Evolutionary conservation across 2,797 vertebrate species (phyloP).

Genomic region (Arctocebus calabarensis): DNA sequence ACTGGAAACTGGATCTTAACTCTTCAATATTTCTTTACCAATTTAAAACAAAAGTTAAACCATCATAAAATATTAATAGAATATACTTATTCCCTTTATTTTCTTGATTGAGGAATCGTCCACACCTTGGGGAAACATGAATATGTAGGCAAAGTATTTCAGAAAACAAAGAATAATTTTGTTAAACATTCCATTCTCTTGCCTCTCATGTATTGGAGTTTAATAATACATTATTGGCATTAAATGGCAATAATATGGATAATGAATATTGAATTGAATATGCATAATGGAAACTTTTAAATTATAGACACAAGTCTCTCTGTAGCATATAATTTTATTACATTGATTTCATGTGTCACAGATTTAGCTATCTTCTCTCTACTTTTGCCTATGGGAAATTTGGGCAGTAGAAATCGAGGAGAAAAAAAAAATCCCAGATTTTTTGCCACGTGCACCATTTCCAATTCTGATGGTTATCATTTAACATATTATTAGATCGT

Average conservation of each 20-base stretch:
- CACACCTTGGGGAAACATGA: conserved; percentile 57
- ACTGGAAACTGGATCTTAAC: conserved; percentile 38
- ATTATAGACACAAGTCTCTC: not conserved
- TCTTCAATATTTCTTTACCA: conserved; percentile 24
- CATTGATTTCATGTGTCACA: not conserved
- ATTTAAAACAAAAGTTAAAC: conserved; percentile 60
- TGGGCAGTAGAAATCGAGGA: not conserved
- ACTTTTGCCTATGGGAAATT: conserved; percentile 40
- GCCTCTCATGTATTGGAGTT: conserved; percentile 24
- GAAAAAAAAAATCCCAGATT: not conserved
- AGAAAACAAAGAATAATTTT: conserved; percentile 54
- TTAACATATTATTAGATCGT: conserved; percentile 56
- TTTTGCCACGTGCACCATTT: not conserved
- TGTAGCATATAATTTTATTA: not conserved
- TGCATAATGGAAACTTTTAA: not conserved
- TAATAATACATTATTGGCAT: conserved; percentile 51
- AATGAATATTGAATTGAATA: no score
- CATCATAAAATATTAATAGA: conserved; percentile 34
- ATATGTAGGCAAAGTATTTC: conserved; percentile 40
- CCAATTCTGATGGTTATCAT: not conserved
- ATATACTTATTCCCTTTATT: conserved; percentile 31
- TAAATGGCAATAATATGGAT: no score
- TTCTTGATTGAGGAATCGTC: conserved; percentile 16
- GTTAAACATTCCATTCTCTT: conserved; percentile 55
- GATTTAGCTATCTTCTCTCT: not conserved